phyloP scores from a whole-genome alignment of 2,113 vertebrate genomes.

The Nycticebus coucang region DNA sequence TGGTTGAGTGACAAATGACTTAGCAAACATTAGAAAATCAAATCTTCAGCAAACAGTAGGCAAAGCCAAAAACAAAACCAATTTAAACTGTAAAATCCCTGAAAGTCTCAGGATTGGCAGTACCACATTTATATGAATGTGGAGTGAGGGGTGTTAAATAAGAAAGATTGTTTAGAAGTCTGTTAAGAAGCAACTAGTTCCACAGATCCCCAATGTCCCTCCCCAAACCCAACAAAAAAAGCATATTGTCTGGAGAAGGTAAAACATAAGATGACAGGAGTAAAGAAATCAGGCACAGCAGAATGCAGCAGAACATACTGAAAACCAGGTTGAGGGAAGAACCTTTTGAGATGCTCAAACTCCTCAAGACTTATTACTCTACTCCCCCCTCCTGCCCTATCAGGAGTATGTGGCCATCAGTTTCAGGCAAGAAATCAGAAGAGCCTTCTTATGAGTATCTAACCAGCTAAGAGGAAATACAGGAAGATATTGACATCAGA shows the following conservation, averaged over 20 bases:
- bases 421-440: background rate
- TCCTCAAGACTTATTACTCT: background rate
- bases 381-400: too few relatives aligned
- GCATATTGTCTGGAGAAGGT: background rate
- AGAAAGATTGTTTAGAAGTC: constrained; percentile 38
- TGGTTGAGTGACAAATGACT: constrained; percentile 72
- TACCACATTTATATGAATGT: constrained; percentile 9
- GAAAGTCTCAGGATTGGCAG: constrained; percentile 64
- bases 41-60: constrained; percentile 68
- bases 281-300: background rate
- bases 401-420: background rate
- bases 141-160: background rate
- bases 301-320: background rate
- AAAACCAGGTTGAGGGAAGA: constrained; percentile 35
- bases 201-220: background rate
- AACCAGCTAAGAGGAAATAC: background rate
- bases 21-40: constrained; percentile 70
- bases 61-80: constrained; percentile 69
- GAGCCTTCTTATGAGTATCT: background rate
- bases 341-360: background rate
- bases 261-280: background rate
- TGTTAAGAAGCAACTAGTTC: constrained; percentile 22
- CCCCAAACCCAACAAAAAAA: background rate
- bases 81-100: constrained; percentile 71
- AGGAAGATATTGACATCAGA: background rate